These are phyloP conservation scores for Lasioglossum figueresi DNA, from an alignment of 2,888 invertebrate species.

Conservation along the genomic window DNA sequence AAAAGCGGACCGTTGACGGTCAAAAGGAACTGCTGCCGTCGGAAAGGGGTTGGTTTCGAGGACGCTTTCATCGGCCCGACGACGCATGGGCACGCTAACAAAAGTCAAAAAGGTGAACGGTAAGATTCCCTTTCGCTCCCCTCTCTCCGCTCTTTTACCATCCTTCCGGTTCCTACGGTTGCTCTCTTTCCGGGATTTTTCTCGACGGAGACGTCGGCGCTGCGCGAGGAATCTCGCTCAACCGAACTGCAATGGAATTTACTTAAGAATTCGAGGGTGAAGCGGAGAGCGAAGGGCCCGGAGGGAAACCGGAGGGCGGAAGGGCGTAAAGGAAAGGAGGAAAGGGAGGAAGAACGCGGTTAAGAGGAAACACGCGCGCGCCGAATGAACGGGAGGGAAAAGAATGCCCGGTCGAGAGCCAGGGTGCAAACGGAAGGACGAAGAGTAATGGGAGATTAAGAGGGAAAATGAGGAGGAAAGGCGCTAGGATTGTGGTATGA, in stretches of 20 bases:
- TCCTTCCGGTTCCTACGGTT: slow-evolving; percentile 43
- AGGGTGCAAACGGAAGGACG: background rate
- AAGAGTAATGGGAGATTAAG: slow-evolving; percentile 51
- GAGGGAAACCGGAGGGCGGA: background rate
- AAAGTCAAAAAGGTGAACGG: slow-evolving; percentile 50
- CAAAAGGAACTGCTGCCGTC: slow-evolving; percentile 23
- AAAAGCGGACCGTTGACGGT: slow-evolving; percentile 47
- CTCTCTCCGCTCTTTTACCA: background rate
- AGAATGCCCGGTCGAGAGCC: background rate
- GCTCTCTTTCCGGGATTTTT: slow-evolving; percentile 38
- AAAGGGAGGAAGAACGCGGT: background rate
- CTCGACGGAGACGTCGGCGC: slow-evolving; percentile 37
- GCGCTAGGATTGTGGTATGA: slow-evolving; percentile 14
- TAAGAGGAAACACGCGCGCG: background rate
- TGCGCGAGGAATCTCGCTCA: slow-evolving; percentile 51
- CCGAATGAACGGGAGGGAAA: slow-evolving; percentile 13
- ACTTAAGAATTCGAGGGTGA: slow-evolving; percentile 56
- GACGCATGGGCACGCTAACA: slow-evolving; percentile 51
- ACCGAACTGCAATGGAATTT: slow-evolving; percentile 60
- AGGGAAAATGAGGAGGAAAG: slow-evolving; percentile 25
- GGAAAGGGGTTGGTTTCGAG: slow-evolving; percentile 48
- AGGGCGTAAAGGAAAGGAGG: background rate
- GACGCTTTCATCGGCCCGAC: slow-evolving; percentile 43
- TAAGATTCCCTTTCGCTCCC: slow-evolving; percentile 35
- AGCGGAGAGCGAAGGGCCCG: slow-evolving; percentile 1